Base-by-base conservation (phyloP, 1,140 invertebrate species). In the Eupeodes corollae region DNA sequence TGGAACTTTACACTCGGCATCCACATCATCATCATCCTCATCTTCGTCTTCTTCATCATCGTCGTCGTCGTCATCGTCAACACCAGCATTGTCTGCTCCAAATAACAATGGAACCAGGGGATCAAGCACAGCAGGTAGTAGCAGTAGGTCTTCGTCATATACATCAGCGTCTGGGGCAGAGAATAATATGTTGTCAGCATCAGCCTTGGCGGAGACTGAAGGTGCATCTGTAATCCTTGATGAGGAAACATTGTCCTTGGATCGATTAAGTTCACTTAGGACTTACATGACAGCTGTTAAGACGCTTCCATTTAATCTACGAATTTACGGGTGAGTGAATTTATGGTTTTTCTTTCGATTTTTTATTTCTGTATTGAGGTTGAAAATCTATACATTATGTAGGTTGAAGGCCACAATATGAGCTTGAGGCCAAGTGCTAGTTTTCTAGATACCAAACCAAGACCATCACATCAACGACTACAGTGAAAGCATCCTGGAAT, bases 271-370 rank as follows among this genome's bases (percentile, higher is more conserved):
- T 44, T 68, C 66, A 15, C 44, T 68, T 46, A 61, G 66, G 46
- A 68, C 67, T 44, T 68, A 66, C 47, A 68, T 61, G 58, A 61
- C 63, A 32, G 61, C 63, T 5, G 60, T 68, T 52, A 68, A 63
- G 60, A 62, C 61, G 42, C 53, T 68, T 53, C 66, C 66, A 43
- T 68, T 68, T 46, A 65, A 65, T 58, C 62, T 66, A 42, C 58
- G 61, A 46, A 67, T 68, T 45, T 68, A 68, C 37, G 65, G 65
- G 66, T 68, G 48, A 68, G 65, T 60, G 40, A 32, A 18, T 37
- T 37, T n/a, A n/a, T 37, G 13, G 35, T n/a, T 37, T 37, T 15
- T 13, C 35, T 15, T 37, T 10, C 10, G 3, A n/a, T 37, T 26
- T 26, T 26, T 26, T 26, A 5, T 26, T 26, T 26, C 8, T 26